Evolutionary conservation across 2,797 vertebrate genomes (phyloP).

Genomic region (Ctenosaura bakeri): DNA sequence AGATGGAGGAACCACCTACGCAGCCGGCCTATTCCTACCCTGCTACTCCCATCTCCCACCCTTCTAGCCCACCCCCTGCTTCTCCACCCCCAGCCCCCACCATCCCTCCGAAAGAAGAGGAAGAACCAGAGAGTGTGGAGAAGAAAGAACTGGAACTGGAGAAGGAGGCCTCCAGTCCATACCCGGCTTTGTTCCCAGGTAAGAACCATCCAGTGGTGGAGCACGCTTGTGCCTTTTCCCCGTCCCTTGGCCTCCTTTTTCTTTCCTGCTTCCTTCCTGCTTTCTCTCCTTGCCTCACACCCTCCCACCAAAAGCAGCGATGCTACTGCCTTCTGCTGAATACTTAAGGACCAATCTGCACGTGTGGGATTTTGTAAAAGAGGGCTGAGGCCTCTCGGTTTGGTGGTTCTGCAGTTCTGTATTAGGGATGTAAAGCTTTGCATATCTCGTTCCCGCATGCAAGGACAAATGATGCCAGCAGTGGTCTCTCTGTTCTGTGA

Average conservation of each 20-base stretch:
- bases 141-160: constrained; percentile 86
- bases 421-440: too few species aligned
- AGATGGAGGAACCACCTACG: constrained; percentile 83
- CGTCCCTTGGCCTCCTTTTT: constrained; percentile 50
- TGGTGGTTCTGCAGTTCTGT: not conserved
- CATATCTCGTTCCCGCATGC: too few species aligned
- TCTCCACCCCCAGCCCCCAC: constrained; percentile 81
- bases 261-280: constrained; percentile 42
- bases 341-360: constrained; percentile 14
- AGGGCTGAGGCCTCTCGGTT: not conserved
- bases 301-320: constrained; percentile 51
- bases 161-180: constrained; percentile 83
- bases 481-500: too few species aligned
- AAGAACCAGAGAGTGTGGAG: constrained; percentile 83
- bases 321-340: not conserved
- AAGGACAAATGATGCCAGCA: not conserved
- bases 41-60: constrained; percentile 84
- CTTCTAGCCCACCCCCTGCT: constrained; percentile 84
- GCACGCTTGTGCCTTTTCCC: constrained; percentile 49
- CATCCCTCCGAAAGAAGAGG: constrained; percentile 90
- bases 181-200: constrained; percentile 90
- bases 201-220: constrained; percentile 72
- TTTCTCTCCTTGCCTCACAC: constrained; percentile 65
- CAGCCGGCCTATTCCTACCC: constrained; percentile 85
- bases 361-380: accelerated